phyloP scores from a whole-genome alignment of 2,888 invertebrate species.

The Bellardia pandia region DNA sequence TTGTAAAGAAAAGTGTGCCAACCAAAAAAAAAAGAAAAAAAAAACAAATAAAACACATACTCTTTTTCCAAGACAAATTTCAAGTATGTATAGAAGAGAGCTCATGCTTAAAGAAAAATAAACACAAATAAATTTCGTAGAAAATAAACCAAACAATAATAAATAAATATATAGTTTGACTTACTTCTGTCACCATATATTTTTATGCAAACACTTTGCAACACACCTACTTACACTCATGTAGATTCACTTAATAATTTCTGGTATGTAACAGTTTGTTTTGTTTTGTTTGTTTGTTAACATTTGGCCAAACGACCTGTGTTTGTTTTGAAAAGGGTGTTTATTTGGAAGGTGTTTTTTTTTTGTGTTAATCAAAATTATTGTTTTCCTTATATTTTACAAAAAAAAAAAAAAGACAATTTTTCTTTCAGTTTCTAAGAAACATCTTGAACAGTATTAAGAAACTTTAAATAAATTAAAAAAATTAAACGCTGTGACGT shows the following conservation, averaged over 20 bases:
- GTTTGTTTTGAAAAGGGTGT: neutral
- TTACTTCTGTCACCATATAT: constrained; percentile 34
- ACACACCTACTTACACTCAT: too few species aligned
- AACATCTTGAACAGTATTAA: too few species aligned
- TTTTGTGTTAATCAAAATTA: too few species aligned
- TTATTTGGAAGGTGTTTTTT: neutral
- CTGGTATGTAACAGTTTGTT: neutral
- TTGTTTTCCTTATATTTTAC: too few species aligned
- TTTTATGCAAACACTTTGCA: neutral
- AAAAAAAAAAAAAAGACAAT: too few species aligned
- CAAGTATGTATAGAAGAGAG: neutral
- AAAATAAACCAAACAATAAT: constrained; percentile 23
- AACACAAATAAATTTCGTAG: neutral
- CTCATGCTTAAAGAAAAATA: constrained; percentile 10
- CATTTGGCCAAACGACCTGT: neutral
- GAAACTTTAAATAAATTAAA: too few species aligned
- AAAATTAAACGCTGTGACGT: too few species aligned
- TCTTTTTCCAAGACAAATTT: neutral
- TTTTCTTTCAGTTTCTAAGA: too few species aligned
- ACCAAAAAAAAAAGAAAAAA: neutral
- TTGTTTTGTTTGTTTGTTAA: neutral
- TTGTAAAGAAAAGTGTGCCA: neutral
- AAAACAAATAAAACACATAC: neutral
- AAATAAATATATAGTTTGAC: constrained; percentile 37
- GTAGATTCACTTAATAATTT: neutral